These are phyloP conservation scores for Muscicapa striata DNA, from an alignment of 2,797 vertebrate species.

Conservation along the genomic window DNA sequence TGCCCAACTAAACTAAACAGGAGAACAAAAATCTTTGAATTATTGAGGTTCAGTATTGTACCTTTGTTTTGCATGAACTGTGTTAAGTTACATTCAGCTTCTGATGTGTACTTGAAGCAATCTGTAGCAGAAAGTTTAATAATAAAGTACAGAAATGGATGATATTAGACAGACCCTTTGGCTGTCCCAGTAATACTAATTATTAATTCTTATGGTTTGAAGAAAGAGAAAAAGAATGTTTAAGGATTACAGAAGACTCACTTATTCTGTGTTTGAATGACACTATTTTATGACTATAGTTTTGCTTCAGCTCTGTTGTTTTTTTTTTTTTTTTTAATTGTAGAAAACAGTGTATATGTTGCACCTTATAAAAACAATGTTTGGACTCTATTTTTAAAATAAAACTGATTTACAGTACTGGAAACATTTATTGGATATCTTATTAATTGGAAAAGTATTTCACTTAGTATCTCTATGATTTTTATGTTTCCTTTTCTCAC, in stretches of 20 bases:
- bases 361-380: constrained; percentile 65
- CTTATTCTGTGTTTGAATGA: constrained; percentile 36
- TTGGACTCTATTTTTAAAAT: constrained; percentile 73
- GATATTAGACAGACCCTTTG: constrained; percentile 21
- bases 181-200: not conserved
- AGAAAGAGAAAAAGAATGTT: constrained; percentile 11
- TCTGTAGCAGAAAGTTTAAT: not conserved
- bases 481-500: not conserved
- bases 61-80: constrained; percentile 46
- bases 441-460: constrained; percentile 14
- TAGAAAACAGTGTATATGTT: constrained; percentile 47
- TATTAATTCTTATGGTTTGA: constrained; percentile 13
- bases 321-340: not conserved
- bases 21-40: not conserved
- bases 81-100: constrained; percentile 31
- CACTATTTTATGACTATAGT: not conserved
- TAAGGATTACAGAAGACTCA: constrained; percentile 17
- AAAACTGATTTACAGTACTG: constrained; percentile 49
- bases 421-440: not conserved
- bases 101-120: constrained; percentile 25
- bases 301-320: not conserved
- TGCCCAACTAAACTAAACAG: not conserved
- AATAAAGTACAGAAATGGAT: constrained; percentile 2
- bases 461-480: not conserved
- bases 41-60: not conserved